Percentiles rank a stretch among this genome's conserved stretches.
Evolutionary conservation across 1,140 invertebrate species (phyloP).

Genomic region (Saccostrea glomerata): DNA sequence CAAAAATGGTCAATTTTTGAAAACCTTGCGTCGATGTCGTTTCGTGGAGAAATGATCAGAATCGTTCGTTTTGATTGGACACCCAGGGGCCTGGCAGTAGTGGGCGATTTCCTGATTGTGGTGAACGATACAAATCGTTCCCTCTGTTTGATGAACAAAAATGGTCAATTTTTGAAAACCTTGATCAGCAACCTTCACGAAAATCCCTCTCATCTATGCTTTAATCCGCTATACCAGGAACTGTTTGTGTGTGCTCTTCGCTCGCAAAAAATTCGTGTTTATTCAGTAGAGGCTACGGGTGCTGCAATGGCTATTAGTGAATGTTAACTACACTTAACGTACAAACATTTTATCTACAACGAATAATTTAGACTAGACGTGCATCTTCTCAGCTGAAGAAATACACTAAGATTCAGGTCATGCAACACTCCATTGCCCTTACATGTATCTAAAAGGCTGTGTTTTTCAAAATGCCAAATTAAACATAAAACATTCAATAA

Average conservation of each 20-base stretch:
- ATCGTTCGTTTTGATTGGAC: slow-evolving; percentile 8
- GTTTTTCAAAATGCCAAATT: too few species aligned
- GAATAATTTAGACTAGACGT: too few species aligned
- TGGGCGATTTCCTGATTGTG: background rate
- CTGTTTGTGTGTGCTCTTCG: slow-evolving; percentile 13
- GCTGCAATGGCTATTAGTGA: background rate
- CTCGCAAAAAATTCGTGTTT: slow-evolving; percentile 6
- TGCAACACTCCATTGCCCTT: too few species aligned
- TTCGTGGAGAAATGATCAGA: background rate
- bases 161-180: background rate
- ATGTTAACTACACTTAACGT: background rate
- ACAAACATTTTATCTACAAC: too few species aligned
- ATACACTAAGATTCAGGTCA: too few species aligned
- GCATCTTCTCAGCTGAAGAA: too few species aligned
- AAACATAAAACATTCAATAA: too few species aligned
- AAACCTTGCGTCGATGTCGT: slow-evolving; percentile 9
- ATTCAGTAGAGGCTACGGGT: background rate
- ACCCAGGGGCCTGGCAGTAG: background rate
- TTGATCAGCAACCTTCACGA: slow-evolving; percentile 12
- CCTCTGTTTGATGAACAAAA: slow-evolving; percentile 1
- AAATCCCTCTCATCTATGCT: background rate
- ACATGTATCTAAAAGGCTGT: too few species aligned
- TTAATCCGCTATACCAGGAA: background rate
- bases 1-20: slow-evolving; percentile 2
- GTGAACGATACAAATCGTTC: background rate